Base-by-base conservation (phyloP, 2,888 invertebrate genomes). In the Prenolepis imparis region DNA sequence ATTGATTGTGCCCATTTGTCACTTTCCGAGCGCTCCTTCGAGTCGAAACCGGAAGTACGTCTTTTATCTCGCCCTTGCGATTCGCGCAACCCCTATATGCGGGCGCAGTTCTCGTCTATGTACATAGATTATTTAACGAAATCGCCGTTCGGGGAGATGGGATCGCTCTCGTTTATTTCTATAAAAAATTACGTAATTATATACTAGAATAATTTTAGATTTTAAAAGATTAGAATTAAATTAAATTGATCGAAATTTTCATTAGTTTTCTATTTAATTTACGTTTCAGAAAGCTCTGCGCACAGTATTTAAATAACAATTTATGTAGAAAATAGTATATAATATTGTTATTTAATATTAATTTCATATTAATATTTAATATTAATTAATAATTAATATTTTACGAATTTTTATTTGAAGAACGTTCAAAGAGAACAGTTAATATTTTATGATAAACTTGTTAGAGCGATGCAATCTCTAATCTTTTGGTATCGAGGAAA, bases 1-100 rank as follows among this genome's bases (percentile, higher is more conserved):
- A 86, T 84, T 90, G 84, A 90, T 89, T 87, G 86, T 87, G 77
- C 85, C 85, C 85, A 84, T 87, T 75, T 83, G 86, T 86, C 86
- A 89, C 89, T 83, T 83, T 85, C 82, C 86, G 64, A 52, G 24
- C 90, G 81, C 86, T 48, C 21, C 78, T 59, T 3, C 72, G 36
- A 52, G 15, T 18, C 59, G n/a, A 72, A 72, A 72, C 5, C 59
- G 78, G 68, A 55, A 57, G n/a, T 28, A 28, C 5, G 36, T 48
- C 59, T 70, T 59, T 72, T 48, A 48, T 12, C 59, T 12, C 59
- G 18, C 9, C 8, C 21, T 72, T 8, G 57, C 32, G n/a, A 8
- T 64, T 75, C 28, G 28, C 28, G 28, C 28, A 28, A 28, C 28
- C 11, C 24, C 21, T 12, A n/a, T 15, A 32, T 32, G 67, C 12